Percentiles rank a stretch among this genome's conserved stretches.
Conservation (phyloP, 2,113 vertebrate species). For the Lasiurus cinereus region DNA sequence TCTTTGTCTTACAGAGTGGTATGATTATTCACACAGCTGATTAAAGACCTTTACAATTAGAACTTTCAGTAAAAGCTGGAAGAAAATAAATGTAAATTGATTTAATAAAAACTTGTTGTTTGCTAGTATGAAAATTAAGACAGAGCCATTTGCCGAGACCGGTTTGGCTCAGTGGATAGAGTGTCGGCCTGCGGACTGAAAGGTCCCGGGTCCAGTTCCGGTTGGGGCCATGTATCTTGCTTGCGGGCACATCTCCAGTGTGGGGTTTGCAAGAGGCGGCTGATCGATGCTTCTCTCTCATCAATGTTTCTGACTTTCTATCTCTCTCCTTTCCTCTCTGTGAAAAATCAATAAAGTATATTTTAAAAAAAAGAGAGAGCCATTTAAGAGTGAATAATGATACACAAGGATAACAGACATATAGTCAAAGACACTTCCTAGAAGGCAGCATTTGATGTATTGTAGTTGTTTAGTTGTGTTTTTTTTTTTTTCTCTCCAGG, state of each 20-base stretch:
- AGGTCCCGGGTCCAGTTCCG: too few species aligned
- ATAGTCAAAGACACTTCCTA: neutral
- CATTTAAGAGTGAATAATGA: constrained; percentile 46
- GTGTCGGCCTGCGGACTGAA: too few species aligned
- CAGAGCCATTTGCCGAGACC: neutral
- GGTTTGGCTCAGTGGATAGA: too few species aligned
- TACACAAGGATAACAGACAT: constrained; percentile 17
- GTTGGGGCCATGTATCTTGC: too few species aligned
- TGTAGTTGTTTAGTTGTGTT: neutral
- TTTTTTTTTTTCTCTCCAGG: constrained; percentile 44
- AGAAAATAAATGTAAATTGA: constrained; percentile 62
- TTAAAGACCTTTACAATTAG: neutral
- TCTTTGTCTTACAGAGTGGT: neutral
- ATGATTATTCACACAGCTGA: neutral
- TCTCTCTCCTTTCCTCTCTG: too few species aligned
- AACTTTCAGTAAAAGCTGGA: neutral
- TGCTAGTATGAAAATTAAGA: constrained; percentile 47
- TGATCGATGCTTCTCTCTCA: too few species aligned
- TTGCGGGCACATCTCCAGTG: too few species aligned
- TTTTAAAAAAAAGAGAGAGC: neutral
- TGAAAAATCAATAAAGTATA: too few species aligned
- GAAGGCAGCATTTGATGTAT: constrained; percentile 13
- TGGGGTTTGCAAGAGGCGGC: too few species aligned
- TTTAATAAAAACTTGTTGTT: constrained; percentile 32
- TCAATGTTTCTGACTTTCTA: too few species aligned